phyloP scores from a whole-genome alignment of 2,113 vertebrate genomes.

The Podarcis cretensis region DNA sequence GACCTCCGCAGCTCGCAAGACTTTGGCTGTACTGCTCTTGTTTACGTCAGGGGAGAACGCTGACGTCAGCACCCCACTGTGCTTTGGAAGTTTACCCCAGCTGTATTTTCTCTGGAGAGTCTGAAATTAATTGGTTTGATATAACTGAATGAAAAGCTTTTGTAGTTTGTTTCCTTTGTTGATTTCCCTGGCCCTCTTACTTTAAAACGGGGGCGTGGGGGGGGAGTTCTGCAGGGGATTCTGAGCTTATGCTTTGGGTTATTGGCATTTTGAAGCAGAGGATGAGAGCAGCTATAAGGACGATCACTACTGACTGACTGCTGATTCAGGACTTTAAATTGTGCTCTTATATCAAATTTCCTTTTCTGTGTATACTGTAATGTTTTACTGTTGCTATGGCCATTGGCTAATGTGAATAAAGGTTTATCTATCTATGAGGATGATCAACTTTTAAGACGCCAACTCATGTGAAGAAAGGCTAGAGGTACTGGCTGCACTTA shows the following conservation, averaged over 20 bases:
- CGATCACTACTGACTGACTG: too few species aligned
- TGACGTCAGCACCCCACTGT: slow-evolving; percentile 62
- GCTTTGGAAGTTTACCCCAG: slow-evolving; percentile 61
- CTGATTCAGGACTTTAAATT: too few species aligned
- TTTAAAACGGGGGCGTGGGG: not conserved
- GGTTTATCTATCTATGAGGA: not conserved
- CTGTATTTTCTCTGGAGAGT: slow-evolving; percentile 63
- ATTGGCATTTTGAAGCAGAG: slow-evolving; percentile 56
- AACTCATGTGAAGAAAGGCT: not conserved
- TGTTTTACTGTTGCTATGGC: too few species aligned
- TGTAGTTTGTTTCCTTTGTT: slow-evolving; percentile 56
- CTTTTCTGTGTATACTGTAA: too few species aligned
- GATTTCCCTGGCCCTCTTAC: slow-evolving; percentile 52
- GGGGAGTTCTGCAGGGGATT: slow-evolving; percentile 56
- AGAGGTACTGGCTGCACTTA: not conserved
- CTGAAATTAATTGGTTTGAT: slow-evolving; percentile 63
- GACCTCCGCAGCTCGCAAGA: slow-evolving; percentile 25
- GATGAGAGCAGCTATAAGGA: slow-evolving; percentile 19
- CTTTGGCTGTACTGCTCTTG: slow-evolving; percentile 54
- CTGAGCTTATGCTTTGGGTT: slow-evolving; percentile 47
- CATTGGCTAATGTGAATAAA: too few species aligned
- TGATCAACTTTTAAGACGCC: not conserved
- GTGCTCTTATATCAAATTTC: too few species aligned
- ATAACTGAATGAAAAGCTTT: slow-evolving; percentile 57
- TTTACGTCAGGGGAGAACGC: slow-evolving; percentile 57